Evolutionary conservation across 2,888 invertebrate genomes (phyloP).

Genomic region (Hirtodrosophila duncani): DNA sequence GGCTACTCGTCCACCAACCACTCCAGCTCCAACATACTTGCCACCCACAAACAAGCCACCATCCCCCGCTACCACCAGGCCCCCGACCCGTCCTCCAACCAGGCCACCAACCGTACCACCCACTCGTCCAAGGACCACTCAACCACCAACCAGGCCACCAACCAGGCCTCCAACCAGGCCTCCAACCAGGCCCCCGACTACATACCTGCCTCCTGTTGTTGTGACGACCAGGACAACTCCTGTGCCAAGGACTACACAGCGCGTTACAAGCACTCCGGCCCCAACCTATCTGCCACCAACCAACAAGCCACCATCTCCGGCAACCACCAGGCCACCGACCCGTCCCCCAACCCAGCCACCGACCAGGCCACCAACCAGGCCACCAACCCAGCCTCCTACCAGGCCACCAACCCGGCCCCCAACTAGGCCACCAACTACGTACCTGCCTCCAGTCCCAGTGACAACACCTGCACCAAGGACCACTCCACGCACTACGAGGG

Average conservation of each 20-base stretch:
- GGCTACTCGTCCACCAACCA: conserved; percentile 36
- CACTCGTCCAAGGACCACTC: conserved; percentile 49
- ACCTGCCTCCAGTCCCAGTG: conserved; percentile 43
- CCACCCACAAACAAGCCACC: too few relatives aligned
- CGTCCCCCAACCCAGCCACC: conserved; percentile 38
- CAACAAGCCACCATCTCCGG: conserved; percentile 50
- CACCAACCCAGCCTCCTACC: conserved; percentile 21
- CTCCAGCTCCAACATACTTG: conserved; percentile 23
- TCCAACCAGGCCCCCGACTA: conserved; percentile 43
- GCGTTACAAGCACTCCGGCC: too few relatives aligned
- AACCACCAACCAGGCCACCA: conserved; percentile 26
- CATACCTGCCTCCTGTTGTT: too few relatives aligned
- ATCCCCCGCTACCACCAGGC: conserved; percentile 12
- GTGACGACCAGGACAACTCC: too few relatives aligned
- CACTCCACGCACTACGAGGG: conserved; percentile 17
- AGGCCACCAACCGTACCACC: conserved; percentile 30
- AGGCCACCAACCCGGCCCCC: conserved; percentile 38
- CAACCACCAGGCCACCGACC: conserved; percentile 45
- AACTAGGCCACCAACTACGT: conserved; percentile 29
- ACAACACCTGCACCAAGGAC: too few relatives aligned
- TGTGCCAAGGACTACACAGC: too few relatives aligned
- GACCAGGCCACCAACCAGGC: conserved; percentile 31
- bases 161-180: conserved; percentile 45
- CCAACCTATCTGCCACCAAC: conserved; percentile 48
- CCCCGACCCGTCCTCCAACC: conserved; percentile 12